Evolutionary conservation across 2,113 vertebrate species (phyloP).

Genomic region (Hystrix cristata): DNA sequence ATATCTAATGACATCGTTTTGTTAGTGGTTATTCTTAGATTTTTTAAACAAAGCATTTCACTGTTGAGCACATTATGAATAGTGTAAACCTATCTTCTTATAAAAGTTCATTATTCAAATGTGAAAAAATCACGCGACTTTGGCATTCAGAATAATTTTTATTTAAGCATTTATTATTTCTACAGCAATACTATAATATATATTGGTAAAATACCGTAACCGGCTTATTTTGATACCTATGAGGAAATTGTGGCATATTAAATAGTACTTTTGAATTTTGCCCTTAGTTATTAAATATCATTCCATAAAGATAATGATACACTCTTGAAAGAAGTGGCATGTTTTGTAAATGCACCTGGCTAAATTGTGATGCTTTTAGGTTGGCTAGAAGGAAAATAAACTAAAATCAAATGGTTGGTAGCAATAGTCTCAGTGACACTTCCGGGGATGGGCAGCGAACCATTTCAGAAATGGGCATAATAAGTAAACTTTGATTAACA

Average conservation of each 20-base stretch:
- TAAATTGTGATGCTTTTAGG: neutral
- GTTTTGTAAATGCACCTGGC: neutral
- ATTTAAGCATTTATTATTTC: neutral
- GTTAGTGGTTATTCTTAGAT: neutral
- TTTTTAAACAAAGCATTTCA: neutral
- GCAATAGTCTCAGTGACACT: neutral
- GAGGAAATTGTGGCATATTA: neutral
- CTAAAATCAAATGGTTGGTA: neutral
- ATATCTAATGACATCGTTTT: neutral
- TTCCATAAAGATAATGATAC: neutral
- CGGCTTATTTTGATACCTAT: neutral
- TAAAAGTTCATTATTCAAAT: neutral
- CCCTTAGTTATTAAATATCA: neutral
- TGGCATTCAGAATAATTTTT: neutral
- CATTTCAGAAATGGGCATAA: neutral
- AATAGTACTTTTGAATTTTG: neutral
- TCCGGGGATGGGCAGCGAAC: neutral
- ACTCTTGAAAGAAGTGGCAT: neutral
- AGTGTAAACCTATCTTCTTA: neutral
- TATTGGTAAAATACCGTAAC: neutral
- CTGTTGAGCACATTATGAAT: neutral
- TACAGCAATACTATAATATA: rapidly evolving
- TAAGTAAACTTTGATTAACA: slow-evolving; percentile 50
- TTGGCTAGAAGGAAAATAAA: neutral
- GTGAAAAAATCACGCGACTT: neutral